Conservation (phyloP, 2,797 vertebrate species). For the Otolemur crassicaudatus region DNA sequence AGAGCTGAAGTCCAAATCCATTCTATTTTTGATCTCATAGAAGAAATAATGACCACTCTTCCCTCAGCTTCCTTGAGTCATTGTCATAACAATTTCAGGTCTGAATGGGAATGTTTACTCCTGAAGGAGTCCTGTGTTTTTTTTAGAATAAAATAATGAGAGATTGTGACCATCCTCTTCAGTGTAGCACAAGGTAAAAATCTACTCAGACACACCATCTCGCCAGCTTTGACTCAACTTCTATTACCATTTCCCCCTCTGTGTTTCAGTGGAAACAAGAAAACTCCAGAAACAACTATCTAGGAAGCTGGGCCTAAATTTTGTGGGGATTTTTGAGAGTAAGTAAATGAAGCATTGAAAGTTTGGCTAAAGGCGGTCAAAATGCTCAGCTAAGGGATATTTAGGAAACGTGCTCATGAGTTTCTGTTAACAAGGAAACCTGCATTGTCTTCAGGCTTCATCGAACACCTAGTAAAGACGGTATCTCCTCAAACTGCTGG, state of each 20-base stretch:
- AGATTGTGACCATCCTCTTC: not conserved
- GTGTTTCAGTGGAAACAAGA: not conserved
- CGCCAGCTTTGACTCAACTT: not conserved
- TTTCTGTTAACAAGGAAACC: not conserved
- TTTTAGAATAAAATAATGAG: not conserved
- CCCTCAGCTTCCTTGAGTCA: not conserved
- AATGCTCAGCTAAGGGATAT: not conserved
- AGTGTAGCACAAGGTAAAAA: not conserved
- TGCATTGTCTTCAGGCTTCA: not conserved
- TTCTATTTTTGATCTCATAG: not conserved
- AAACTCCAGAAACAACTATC: not conserved
- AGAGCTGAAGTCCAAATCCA: not conserved
- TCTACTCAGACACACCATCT: not conserved
- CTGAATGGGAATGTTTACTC: not conserved
- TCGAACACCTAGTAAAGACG: not conserved
- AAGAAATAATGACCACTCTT: not conserved
- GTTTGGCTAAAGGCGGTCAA: not conserved
- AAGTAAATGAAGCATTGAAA: not conserved
- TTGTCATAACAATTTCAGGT: not conserved
- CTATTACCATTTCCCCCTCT: not conserved
- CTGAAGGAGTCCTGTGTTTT: not conserved
- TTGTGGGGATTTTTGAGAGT: not conserved
- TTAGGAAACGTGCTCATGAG: slow-evolving; percentile 19
- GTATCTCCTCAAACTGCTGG: not conserved
- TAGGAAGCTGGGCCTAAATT: not conserved